Conservation (phyloP, 2,888 invertebrate genomes). For the Meloe dianella region DNA sequence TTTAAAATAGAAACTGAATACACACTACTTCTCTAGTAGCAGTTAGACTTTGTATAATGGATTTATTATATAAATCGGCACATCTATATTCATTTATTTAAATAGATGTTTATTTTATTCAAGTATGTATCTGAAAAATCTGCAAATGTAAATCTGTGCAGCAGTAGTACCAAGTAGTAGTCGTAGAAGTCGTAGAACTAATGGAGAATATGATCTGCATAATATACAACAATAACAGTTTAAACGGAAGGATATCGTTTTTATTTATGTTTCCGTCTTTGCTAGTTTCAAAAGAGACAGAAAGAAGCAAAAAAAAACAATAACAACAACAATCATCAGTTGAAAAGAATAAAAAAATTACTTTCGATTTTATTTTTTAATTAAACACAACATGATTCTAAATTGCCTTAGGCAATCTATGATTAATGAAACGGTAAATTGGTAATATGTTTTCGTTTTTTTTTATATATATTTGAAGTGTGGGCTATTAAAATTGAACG, state of each 20-base stretch:
- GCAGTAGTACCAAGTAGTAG: neutral
- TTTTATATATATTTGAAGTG: neutral
- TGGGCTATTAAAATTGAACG: neutral
- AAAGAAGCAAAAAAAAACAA: neutral
- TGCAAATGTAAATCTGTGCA: constrained; percentile 17
- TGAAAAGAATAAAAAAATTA: neutral
- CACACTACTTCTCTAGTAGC: neutral
- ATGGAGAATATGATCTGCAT: constrained; percentile 5
- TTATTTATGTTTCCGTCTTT: neutral
- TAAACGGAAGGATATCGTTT: neutral
- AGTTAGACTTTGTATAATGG: constrained; percentile 26
- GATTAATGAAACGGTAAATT: neutral
- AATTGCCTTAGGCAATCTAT: neutral
- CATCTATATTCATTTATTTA: constrained; percentile 45
- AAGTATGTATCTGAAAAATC: constrained; percentile 25
- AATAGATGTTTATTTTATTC: constrained; percentile 42
- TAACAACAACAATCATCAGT: neutral
- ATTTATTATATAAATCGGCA: constrained; percentile 41
- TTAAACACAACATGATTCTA: neutral
- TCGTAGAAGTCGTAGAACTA: neutral
- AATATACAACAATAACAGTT: neutral
- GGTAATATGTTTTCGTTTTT: neutral
- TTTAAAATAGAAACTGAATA: neutral
- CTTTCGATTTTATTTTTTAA: constrained; percentile 7
- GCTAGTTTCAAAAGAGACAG: neutral